These are phyloP conservation scores for Labeo calbasu DNA, from an alignment of 2,797 vertebrate species.

Conservation along the genomic window DNA sequence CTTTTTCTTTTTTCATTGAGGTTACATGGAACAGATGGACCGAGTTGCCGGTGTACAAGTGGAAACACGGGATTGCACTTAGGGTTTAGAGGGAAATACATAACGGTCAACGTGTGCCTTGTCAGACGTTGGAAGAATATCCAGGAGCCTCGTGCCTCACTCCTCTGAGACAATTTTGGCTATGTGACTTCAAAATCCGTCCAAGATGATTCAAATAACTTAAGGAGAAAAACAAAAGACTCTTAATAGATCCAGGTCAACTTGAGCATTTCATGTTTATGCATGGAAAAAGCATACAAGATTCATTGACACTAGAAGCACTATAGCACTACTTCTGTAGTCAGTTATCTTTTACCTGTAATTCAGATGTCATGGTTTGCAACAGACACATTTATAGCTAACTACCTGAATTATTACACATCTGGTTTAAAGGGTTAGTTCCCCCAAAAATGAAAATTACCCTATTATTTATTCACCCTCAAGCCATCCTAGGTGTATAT, in stretches of 20 bases:
- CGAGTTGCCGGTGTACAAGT: conserved; percentile 5
- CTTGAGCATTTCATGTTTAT: neutral
- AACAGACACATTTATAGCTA: too few species aligned
- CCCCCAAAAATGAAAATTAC: too few species aligned
- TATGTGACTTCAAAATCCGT: conserved; percentile 56
- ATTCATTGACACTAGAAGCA: neutral
- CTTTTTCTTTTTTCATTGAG: conserved; percentile 5
- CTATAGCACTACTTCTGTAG: neutral
- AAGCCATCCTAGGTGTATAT: too few species aligned
- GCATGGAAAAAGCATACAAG: neutral
- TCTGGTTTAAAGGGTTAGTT: too few species aligned
- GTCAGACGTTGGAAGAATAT: conserved; percentile 34
- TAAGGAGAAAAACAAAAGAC: conserved; percentile 4
- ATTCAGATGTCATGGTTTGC: neutral
- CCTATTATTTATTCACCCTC: too few species aligned
- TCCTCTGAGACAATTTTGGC: conserved; percentile 34
- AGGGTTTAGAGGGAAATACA: conserved; percentile 10
- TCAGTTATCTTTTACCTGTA: too few species aligned
- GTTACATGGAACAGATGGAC: conserved; percentile 38
- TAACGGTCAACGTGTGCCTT: conserved; percentile 9
- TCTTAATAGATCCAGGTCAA: neutral
- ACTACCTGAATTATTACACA: too few species aligned
- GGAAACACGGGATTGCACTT: conserved; percentile 30
- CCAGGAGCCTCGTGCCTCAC: conserved; percentile 30
- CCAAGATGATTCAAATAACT: conserved; percentile 46